Conservation (phyloP, 2,113 vertebrate species). For the Collichthys lucidus region DNA sequence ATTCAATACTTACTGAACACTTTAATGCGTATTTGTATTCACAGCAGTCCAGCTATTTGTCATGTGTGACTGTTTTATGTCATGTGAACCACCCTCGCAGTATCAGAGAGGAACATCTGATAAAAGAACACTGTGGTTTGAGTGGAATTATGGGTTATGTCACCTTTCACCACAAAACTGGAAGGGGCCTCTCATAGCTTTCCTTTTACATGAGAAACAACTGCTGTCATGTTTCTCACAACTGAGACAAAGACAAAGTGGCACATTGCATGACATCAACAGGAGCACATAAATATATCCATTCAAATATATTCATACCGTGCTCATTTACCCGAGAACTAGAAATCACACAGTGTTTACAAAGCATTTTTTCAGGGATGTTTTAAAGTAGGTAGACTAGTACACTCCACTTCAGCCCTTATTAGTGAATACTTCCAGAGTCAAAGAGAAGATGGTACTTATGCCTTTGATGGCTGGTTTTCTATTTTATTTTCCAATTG, state of each 20-base stretch:
- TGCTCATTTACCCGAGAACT: neutral
- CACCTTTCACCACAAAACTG: conserved; percentile 80
- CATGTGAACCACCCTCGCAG: conserved; percentile 58
- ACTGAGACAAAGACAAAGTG: conserved; percentile 25
- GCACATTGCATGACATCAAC: conserved; percentile 9
- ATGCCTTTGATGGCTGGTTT: neutral
- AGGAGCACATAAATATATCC: conserved; percentile 4
- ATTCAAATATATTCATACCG: neutral
- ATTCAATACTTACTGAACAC: neutral
- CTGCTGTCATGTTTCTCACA: conserved; percentile 78
- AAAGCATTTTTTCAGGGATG: neutral
- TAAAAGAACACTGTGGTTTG: conserved; percentile 77
- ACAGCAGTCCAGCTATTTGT: conserved; percentile 6
- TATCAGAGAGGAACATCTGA: conserved; percentile 64
- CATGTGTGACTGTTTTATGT: conserved; percentile 23
- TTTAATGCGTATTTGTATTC: conserved; percentile 8
- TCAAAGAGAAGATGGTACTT: conserved; percentile 1
- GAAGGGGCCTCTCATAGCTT: conserved; percentile 66
- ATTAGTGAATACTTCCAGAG: neutral
- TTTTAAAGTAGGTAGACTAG: neutral
- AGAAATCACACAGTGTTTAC: neutral
- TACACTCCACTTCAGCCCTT: conserved; percentile 9
- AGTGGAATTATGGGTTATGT: conserved; percentile 84
- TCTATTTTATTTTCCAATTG: conserved; percentile 14
- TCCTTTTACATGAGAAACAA: conserved; percentile 76